These are phyloP conservation scores for Lycia hirtaria DNA, from an alignment of 2,888 invertebrate species.

Conservation along the genomic window DNA sequence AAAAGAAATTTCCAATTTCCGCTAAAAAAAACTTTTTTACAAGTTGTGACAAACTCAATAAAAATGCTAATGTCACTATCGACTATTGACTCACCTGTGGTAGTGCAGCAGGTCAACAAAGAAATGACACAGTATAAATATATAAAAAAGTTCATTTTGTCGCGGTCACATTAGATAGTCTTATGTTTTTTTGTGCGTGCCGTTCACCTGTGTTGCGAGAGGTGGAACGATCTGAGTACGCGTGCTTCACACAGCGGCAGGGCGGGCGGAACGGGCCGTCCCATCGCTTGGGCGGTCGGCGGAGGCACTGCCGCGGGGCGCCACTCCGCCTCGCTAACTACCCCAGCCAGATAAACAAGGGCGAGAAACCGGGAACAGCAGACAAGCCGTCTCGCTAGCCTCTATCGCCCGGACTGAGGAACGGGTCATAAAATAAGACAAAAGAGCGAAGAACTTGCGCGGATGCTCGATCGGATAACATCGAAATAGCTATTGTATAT, in stretches of 20 bases:
- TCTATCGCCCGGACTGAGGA: slow-evolving; percentile 70
- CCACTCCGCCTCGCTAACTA: slow-evolving; percentile 65
- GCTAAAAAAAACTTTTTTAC: slow-evolving; percentile 60
- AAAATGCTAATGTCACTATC: slow-evolving; percentile 75
- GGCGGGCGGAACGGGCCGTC: slow-evolving; percentile 66
- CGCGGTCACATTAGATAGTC: slow-evolving; percentile 61
- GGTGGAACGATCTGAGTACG: slow-evolving; percentile 44
- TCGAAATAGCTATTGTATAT: slow-evolving; percentile 2
- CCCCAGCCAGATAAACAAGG: slow-evolving; percentile 81
- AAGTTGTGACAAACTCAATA: slow-evolving; percentile 66
- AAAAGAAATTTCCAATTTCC: slow-evolving; percentile 49
- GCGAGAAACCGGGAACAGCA: slow-evolving; percentile 80
- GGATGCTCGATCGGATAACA: slow-evolving; percentile 41
- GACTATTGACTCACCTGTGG: slow-evolving; percentile 70
- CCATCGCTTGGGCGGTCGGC: slow-evolving; percentile 70
- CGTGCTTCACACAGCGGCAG: slow-evolving; percentile 55
- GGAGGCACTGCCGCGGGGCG: slow-evolving; percentile 76
- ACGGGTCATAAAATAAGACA: slow-evolving; percentile 79
- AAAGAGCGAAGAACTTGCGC: slow-evolving; percentile 66
- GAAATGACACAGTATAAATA: slow-evolving; percentile 81
- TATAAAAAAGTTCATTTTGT: slow-evolving; percentile 83
- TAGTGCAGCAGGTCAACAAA: slow-evolving; percentile 73
- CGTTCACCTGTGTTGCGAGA: slow-evolving; percentile 70
- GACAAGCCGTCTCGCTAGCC: slow-evolving; percentile 84
- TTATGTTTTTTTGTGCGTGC: slow-evolving; percentile 45